Evolutionary conservation across 2,113 vertebrate species (phyloP).

Genomic region (Calyptomena viridis): DNA sequence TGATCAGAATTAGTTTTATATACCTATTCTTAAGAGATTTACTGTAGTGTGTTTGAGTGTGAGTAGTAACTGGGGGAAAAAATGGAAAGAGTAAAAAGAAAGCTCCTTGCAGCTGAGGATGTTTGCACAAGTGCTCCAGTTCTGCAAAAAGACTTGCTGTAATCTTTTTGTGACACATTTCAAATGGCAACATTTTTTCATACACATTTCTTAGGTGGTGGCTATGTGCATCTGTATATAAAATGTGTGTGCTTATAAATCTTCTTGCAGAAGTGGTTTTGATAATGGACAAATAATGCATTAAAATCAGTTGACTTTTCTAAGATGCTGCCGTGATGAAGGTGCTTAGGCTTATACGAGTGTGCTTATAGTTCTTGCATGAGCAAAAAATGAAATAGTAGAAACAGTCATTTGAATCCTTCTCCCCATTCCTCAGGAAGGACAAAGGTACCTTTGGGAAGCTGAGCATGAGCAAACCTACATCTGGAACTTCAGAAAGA

Average conservation of each 20-base stretch:
- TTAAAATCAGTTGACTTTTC: neutral
- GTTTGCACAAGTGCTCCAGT: neutral
- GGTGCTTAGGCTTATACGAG: neutral
- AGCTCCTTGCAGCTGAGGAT: neutral
- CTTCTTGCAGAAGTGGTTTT: neutral
- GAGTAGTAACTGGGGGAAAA: neutral
- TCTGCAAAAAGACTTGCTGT: neutral
- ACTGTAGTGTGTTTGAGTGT: neutral
- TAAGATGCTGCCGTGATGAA: neutral
- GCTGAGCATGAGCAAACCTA: slow-evolving; percentile 78
- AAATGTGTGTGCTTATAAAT: neutral
- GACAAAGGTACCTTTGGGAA: slow-evolving; percentile 86
- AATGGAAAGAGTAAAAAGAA: neutral
- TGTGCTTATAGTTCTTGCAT: neutral
- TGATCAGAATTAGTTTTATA: neutral
- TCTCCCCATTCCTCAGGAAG: slow-evolving; percentile 68
- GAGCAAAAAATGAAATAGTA: neutral
- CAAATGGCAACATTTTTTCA: neutral
- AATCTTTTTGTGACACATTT: neutral
- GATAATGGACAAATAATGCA: neutral
- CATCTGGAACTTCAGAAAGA: slow-evolving; percentile 82
- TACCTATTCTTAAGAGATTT: neutral
- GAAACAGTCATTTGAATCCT: neutral
- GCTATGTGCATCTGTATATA: neutral
- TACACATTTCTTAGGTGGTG: neutral